phyloP scores from a whole-genome alignment of 2,888 invertebrate species.

The Reticulitermes lucifugus region DNA sequence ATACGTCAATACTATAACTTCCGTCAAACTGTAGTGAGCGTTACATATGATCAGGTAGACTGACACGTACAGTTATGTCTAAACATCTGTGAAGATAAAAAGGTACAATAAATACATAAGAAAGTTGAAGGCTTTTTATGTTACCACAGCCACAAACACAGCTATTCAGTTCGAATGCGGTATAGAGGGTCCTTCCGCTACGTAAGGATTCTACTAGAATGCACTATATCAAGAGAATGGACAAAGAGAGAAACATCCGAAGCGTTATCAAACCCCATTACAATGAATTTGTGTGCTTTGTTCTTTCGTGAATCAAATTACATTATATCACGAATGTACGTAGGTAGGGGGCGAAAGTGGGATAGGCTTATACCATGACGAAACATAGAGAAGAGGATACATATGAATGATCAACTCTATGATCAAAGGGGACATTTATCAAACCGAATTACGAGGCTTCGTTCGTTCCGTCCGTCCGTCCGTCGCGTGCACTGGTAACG shows the following conservation, averaged over 20 bases:
- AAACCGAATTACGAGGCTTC: constrained; percentile 38
- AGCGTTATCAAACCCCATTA: constrained; percentile 46
- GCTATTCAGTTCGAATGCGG: background rate
- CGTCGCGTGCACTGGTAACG: background rate
- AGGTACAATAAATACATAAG: background rate
- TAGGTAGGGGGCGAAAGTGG: background rate
- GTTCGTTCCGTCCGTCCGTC: constrained; percentile 11
- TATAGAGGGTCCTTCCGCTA: background rate
- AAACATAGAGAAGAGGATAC: constrained; percentile 27
- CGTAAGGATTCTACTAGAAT: background rate
- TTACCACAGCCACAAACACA: background rate
- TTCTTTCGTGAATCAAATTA: constrained; percentile 48
- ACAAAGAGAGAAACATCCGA: constrained; percentile 18
- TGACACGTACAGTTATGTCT: background rate
- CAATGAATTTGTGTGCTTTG: constrained; percentile 39
- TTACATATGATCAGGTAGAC: background rate
- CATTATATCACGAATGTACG: constrained; percentile 31
- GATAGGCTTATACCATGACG: constrained; percentile 8
- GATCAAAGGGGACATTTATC: constrained; percentile 49
- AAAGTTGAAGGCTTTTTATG: background rate
- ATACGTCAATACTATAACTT: too few species aligned
- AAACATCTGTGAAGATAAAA: background rate
- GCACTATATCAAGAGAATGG: background rate
- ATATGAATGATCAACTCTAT: constrained; percentile 48
- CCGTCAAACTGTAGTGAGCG: background rate